A percentile compares a stretch with the other conserved stretches of the same genome.
These are phyloP conservation scores for Hepsetus odoe DNA, from an alignment of 2,113 vertebrate species.

Conservation along the genomic window DNA sequence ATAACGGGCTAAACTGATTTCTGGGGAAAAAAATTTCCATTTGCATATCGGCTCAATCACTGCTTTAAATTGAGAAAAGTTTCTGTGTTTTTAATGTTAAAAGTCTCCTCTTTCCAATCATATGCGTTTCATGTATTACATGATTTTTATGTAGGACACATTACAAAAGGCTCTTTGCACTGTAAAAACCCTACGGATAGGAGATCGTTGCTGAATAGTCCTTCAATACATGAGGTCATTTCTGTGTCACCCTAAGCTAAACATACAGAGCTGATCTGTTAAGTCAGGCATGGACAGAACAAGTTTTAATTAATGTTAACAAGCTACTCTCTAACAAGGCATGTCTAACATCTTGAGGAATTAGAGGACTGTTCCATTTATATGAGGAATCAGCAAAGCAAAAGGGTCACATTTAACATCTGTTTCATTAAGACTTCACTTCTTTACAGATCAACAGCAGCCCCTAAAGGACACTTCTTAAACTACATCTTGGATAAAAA, in stretches of 20 bases:
- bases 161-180: too few species aligned
- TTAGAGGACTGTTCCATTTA: not conserved
- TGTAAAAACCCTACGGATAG: not conserved
- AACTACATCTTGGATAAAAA: not conserved
- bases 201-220: not conserved
- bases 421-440: not conserved
- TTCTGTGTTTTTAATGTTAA: too few species aligned
- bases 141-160: too few species aligned
- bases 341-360: not conserved
- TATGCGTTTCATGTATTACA: too few species aligned
- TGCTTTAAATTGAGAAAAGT: too few species aligned
- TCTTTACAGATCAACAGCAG: conserved; percentile 33
- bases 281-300: not conserved
- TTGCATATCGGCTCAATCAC: too few species aligned
- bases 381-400: not conserved
- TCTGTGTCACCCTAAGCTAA: not conserved
- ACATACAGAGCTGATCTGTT: not conserved
- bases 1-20: too few species aligned
- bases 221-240: not conserved
- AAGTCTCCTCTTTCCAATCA: too few species aligned
- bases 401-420: not conserved
- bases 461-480: conserved; percentile 46
- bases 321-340: not conserved
- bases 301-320: not conserved
- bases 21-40: too few species aligned